Evolutionary conservation across 2,113 vertebrate species (phyloP).

Genomic region (Telmatochromis sp.): DNA sequence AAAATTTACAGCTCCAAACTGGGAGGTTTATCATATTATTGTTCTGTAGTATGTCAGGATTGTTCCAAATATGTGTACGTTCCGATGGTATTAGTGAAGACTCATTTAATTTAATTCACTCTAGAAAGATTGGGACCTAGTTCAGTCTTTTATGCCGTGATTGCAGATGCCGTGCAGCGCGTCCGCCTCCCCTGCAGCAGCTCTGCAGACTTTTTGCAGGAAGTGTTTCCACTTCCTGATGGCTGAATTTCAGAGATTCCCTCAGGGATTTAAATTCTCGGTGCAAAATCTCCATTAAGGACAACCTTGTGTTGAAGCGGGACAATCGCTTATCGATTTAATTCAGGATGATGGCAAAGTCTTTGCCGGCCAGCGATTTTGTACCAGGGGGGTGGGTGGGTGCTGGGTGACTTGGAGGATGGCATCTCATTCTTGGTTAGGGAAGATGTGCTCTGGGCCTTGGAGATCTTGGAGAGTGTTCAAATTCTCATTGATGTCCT

Average conservation of each 20-base stretch:
- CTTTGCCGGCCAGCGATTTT: neutral
- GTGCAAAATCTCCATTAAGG: neutral
- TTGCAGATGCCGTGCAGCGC: neutral
- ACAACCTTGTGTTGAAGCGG: neutral
- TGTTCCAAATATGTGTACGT: neutral
- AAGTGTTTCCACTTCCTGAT: neutral
- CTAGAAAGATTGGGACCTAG: neutral
- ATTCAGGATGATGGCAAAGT: neutral
- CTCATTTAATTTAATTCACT: neutral
- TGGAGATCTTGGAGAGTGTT: neutral
- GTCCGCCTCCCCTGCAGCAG: neutral
- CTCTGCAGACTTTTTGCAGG: neutral
- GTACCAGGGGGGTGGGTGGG: neutral
- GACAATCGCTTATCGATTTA: neutral
- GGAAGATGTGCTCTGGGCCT: neutral
- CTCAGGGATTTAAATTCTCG: neutral
- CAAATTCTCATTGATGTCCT: neutral
- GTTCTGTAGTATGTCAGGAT: neutral
- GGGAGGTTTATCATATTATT: neutral
- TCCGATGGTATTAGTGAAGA: neutral
- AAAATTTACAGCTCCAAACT: neutral
- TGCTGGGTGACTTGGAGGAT: neutral
- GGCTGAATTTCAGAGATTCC: neutral
- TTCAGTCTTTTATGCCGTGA: neutral
- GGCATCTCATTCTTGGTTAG: neutral